Evolutionary conservation across 2,888 invertebrate genomes (phyloP), one percentile per base, ranked within the genome.

Genomic region (Schrankia costaestrigalis): DNA sequence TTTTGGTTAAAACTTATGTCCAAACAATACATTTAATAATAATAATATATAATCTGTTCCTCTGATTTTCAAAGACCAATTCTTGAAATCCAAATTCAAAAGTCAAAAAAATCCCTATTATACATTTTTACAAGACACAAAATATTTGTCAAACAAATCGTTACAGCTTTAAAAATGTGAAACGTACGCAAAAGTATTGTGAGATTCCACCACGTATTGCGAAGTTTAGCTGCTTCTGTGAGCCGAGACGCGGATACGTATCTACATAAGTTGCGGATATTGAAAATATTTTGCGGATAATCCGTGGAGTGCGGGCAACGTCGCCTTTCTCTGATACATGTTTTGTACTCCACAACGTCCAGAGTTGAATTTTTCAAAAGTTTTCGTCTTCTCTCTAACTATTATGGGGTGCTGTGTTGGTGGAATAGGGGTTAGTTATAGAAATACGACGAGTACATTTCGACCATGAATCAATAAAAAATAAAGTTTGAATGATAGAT

Each of bases 231-330:
- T n/a, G n/a, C 33, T 30, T 8, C 31, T 35, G 33, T 43, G 43
- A 39, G 36, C 3, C 17, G 29, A 14, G 31, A 26, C 28, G 26
- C 48, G 46, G 53, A 46, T 46, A 56, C 46, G 27, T 50, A 53
- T 56, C 60, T 50, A 57, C 51, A 60, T 52, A 72, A 68, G 64
- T 71, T 63, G 64, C 63, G 64, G 67, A 75, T 78, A 77, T 78
- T 75, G 74, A 68, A 72, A 78, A 78, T 78, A 75, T 76, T 71
- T 70, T 60, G 56, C 63, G 63, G 70, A 69, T 68, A 62, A 73
- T 67, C 62, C 67, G 57, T 48, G 51, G 41, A 24, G 32, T 28
- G 35, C 40, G 35, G 40, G 23, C 35, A 31, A 32, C 30, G 33
- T 24, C 30, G 46, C 29, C 46, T 46, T n/a, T 7, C 21, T 3